Conservation (phyloP, 2,888 invertebrate species). For the Drosophila prostipennis region DNA sequence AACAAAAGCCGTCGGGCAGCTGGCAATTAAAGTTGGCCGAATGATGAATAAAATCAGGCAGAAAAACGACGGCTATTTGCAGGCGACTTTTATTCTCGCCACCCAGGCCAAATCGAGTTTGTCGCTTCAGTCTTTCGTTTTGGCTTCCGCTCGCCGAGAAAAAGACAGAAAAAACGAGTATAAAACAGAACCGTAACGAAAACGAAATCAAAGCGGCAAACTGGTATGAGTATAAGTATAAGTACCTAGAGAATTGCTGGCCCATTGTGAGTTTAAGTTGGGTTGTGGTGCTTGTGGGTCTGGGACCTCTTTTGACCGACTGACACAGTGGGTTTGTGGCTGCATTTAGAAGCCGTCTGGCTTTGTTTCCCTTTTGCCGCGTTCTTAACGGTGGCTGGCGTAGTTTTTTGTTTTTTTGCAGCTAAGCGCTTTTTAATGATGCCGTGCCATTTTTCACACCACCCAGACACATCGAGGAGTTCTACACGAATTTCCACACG, state of each 20-base stretch:
- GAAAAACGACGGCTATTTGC: conserved; percentile 24
- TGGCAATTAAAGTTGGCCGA: conserved; percentile 59
- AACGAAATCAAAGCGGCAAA: conserved; percentile 68
- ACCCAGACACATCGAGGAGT: conserved; percentile 43
- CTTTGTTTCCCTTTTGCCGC: conserved; percentile 31
- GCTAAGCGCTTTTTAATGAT: conserved; percentile 77
- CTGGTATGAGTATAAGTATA: conserved; percentile 17
- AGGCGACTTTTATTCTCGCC: conserved; percentile 32
- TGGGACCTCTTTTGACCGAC: conserved; percentile 65
- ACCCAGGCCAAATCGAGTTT: conserved; percentile 55
- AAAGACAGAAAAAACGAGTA: conserved; percentile 15
- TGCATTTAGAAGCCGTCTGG: conserved; percentile 18
- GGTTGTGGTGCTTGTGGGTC: conserved; percentile 6
- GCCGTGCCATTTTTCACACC: conserved; percentile 73
- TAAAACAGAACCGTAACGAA: conserved; percentile 69
- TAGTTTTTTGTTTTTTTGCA: conserved; percentile 19
- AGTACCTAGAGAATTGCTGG: conserved; percentile 34
- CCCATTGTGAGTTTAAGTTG: conserved; percentile 14
- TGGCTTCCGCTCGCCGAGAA: conserved; percentile 25
- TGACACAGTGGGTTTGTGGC: conserved; percentile 65
- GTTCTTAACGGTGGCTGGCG: conserved; percentile 63
- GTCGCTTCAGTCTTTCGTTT: conserved; percentile 73
- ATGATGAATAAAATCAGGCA: conserved; percentile 53
- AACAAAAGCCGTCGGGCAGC: conserved; percentile 49
- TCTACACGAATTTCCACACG: conserved; percentile 62